These are phyloP conservation scores for Australoheros facetus DNA, from an alignment of 2,797 vertebrate genomes.

Conservation along the genomic window DNA sequence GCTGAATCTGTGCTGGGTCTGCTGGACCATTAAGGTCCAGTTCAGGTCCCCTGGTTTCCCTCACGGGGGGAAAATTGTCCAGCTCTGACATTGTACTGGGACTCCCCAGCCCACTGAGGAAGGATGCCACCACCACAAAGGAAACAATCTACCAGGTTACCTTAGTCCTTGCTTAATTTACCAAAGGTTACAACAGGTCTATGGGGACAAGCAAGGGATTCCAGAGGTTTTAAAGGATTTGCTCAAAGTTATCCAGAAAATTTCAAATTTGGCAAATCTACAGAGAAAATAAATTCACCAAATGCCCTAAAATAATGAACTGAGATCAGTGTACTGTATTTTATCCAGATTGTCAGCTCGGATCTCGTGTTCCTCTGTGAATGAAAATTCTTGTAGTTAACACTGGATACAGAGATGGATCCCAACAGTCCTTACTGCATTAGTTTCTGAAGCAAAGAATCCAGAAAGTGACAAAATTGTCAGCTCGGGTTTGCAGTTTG, in stretches of 20 bases:
- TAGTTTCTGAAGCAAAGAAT: slow-evolving; percentile 39
- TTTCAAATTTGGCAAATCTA: not conserved
- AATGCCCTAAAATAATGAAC: not conserved
- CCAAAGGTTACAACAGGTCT: not conserved
- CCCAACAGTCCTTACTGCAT: slow-evolving; percentile 17
- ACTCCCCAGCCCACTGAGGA: slow-evolving; percentile 46
- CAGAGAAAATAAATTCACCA: not conserved
- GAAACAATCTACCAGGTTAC: slow-evolving; percentile 17
- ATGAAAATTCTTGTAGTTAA: slow-evolving; percentile 30
- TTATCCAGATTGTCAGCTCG: slow-evolving; percentile 13
- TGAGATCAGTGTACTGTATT: slow-evolving; percentile 10
- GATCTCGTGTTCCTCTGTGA: slow-evolving; percentile 22
- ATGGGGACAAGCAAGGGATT: not conserved
- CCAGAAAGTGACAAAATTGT: slow-evolving; percentile 14
- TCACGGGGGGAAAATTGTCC: slow-evolving; percentile 77
- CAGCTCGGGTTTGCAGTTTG: slow-evolving; percentile 14
- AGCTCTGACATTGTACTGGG: slow-evolving; percentile 84
- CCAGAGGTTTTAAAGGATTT: not conserved
- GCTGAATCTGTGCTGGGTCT: slow-evolving; percentile 83
- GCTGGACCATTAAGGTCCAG: slow-evolving; percentile 70
- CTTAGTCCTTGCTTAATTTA: not conserved
- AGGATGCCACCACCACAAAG: slow-evolving; percentile 44
- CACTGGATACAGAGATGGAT: slow-evolving; percentile 10
- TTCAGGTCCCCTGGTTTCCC: slow-evolving; percentile 50
- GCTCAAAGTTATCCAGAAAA: not conserved